phyloP scores from a whole-genome alignment of 2,888 invertebrate genomes.

The Alviniconcha strummeri region DNA sequence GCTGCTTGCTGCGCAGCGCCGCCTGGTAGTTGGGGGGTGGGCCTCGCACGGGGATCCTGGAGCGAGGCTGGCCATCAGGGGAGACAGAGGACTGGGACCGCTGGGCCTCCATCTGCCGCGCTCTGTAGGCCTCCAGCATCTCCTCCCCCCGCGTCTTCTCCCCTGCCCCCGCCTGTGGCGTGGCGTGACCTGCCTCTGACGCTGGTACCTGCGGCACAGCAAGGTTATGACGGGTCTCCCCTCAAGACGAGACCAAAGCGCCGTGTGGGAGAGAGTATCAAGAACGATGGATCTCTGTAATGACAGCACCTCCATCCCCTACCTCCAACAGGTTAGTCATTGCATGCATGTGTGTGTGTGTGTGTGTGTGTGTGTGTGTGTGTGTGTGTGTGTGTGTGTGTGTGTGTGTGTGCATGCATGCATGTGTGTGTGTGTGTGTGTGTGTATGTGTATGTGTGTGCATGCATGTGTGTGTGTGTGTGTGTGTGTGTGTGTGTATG shows the following conservation, averaged over 20 bases:
- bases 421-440: not conserved
- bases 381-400: not conserved
- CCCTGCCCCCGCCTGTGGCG: not conserved
- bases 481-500: not conserved
- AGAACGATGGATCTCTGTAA: too few relatives aligned
- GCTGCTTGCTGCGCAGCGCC: conserved; percentile 15
- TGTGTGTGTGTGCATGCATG: not conserved
- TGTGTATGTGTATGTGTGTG: not conserved
- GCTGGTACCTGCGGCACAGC: not conserved
- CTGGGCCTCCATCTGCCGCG: not conserved
- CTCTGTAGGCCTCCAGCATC: conserved; percentile 10
- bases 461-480: not conserved
- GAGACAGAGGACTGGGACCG: not conserved
- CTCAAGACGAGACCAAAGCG: not conserved
- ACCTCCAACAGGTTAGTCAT: not conserved
- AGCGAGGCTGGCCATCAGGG: not conserved
- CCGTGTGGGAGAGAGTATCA: not conserved
- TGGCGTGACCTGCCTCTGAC: not conserved
- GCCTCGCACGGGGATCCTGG: conserved; percentile 23
- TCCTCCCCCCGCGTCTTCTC: not conserved
- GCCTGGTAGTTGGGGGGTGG: not conserved
- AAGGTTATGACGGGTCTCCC: not conserved
- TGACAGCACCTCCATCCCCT: too few relatives aligned
- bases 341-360: not conserved
- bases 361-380: not conserved